Base-by-base conservation (phyloP, 1,140 invertebrate species). In the Papilio helenus region DNA sequence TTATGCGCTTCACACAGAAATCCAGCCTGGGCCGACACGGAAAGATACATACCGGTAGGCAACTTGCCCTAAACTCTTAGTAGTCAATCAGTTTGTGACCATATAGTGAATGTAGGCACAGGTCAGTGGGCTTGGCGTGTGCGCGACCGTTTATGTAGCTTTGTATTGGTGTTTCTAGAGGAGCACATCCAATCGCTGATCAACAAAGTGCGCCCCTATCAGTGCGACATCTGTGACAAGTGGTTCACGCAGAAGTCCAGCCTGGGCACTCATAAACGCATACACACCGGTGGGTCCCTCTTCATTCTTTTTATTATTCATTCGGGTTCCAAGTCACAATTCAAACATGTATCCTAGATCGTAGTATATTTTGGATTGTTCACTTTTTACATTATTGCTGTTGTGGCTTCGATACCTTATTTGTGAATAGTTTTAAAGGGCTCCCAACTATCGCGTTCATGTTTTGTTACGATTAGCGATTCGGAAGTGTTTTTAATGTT, bases 221-320 rank as follows among this genome's bases (percentile, higher is more conserved):
- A 96, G 94, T 98, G 97, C 94, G 96, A 97, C 88, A 95, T 96
- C 86, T 97, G 97, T 92, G 95, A 97, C 88, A 97, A 97, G 92
- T 95, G 96, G 90, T 97, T 97, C 94, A 97, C 96, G 79, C 96
- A 97, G 92, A 97, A 97, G 95, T 97, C 96, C 86, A 97, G 97
- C 92, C 94, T 97, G 84, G 96, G 97, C 95, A 97, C 97, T 89
- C 97, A 98, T 95, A 97, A 97, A 94, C 95, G 97, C 85, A 97
- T 97, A 87, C 97, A 98, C 91, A 97, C 97, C 79, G 97, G 97
- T 95, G 92, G 94, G 94, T 95, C 92, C 92, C 93, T 93, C 87
- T 91, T 89, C 90, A 90, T 90, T 88, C 87, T 87, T 93, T 92
- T 88, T 49, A 89, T 87, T 90, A 88, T 92, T 89, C 83, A 84